Base-by-base conservation (phyloP, 2,888 invertebrate genomes). In the Uropetala carovei region DNA sequence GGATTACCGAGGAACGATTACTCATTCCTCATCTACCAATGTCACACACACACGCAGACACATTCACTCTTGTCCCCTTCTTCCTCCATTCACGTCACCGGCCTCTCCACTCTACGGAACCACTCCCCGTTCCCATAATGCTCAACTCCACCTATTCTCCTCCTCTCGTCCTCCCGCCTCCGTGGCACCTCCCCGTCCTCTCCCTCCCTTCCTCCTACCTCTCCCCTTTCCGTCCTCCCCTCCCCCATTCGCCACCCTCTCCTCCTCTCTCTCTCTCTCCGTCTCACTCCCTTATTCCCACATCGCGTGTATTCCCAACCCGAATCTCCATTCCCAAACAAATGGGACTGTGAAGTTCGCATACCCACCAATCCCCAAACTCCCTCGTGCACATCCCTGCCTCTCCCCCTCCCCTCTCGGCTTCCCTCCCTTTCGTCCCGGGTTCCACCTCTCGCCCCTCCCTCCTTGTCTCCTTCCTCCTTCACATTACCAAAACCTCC, bases 261-360 rank as follows among this genome's bases (percentile, higher is more conserved):
- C 5, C 43, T 43, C 82, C 43, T 0, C 13, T 56, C 82, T 8
- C 27, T 30, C 60, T 85, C 85, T 27, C 30, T 22, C 8, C 13
- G 14, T 14, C 85, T 60, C 56, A 18, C 64, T 89, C 89, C 89
- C 89, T 43, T 89, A 89, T 89, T 89, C 89, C 89, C 89, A 43
- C 68, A 89, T 89, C 89, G 89, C 89, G 89, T 89, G 89, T 89
- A 89, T 89, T 89, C 89, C 89, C 89, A 64, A 43, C 89, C 64
- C 64, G 89, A 89, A 89, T 89, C 89, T 89, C 89, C 89, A 89
- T 89, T 89, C 89, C 89, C 89, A 89, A 89, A 89, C 89, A 89
- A 89, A 89, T 89, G 89, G 89, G 89, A 89, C 89, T 89, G 89
- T 89, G 89, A 89, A 89, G 7, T 89, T 89, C 89, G 43, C 89